Evolutionary conservation across 2,888 invertebrate genomes (phyloP).

Genomic region (Corbicula japonica): DNA sequence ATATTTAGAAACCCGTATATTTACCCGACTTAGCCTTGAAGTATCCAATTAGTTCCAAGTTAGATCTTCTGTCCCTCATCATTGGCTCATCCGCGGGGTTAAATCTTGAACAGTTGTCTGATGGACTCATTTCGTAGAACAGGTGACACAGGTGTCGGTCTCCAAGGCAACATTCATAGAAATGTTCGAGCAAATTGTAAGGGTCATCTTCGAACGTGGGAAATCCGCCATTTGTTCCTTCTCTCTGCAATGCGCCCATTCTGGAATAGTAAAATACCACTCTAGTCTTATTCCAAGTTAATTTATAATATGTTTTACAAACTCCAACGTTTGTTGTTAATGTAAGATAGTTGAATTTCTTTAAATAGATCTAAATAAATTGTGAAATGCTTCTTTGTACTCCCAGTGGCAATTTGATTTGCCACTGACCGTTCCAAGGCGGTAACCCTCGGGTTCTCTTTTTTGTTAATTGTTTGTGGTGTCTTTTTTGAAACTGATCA

Average conservation of each 20-base stretch:
- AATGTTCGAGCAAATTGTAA: background rate
- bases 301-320: background rate
- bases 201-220: conserved; percentile 8
- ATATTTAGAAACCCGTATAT: background rate
- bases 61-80: conserved; percentile 1
- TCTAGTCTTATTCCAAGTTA: background rate
- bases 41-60: conserved; percentile 2
- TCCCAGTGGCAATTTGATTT: background rate
- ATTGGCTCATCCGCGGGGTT: conserved; percentile 16
- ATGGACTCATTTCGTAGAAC: conserved; percentile 26
- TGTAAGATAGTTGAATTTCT: too few relatives aligned
- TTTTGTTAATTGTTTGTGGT: too few relatives aligned
- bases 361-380: background rate
- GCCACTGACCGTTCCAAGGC: background rate
- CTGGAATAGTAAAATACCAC: background rate
- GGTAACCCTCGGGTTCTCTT: too few relatives aligned
- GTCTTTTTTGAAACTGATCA: too few relatives aligned
- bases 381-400: background rate
- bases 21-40: background rate
- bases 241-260: conserved; percentile 5
- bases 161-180: conserved; percentile 11
- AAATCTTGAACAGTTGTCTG: conserved; percentile 31
- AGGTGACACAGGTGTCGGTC: conserved; percentile 21
- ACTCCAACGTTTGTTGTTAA: too few relatives aligned
- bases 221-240: background rate